Percentiles rank a stretch among this genome's conserved stretches.
Conservation (phyloP, 2,797 vertebrate genomes). For the Mus minutoides region DNA sequence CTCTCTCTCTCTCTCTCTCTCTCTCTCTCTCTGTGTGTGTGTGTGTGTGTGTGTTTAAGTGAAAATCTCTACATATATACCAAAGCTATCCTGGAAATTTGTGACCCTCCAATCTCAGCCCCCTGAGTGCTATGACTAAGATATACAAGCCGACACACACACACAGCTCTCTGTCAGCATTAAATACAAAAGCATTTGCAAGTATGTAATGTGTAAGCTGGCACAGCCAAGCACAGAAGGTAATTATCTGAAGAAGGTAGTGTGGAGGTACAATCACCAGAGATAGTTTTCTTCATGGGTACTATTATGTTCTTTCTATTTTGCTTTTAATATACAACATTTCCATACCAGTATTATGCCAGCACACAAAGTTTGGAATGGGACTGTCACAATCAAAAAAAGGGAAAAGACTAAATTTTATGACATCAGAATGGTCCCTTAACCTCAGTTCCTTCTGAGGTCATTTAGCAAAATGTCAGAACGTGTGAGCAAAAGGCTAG, state of each 20-base stretch:
- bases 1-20: too few species aligned
- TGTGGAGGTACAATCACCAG: not conserved
- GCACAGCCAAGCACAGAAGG: constrained; percentile 60
- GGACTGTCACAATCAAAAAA: constrained; percentile 39
- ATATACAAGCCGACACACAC: not conserved
- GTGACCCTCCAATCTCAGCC: not conserved
- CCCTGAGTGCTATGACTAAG: not conserved
- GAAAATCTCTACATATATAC: not conserved
- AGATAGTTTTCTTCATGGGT: not conserved
- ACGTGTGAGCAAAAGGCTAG: constrained; percentile 14
- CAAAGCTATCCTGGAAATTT: not conserved
- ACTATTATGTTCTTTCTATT: constrained; percentile 55
- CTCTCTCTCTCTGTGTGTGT: too few species aligned
- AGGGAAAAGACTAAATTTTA: not conserved
- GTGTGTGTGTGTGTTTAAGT: not conserved
- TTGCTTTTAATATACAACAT: constrained; percentile 14
- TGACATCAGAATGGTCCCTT: not conserved
- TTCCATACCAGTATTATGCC: constrained; percentile 42
- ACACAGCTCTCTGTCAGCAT: constrained; percentile 16
- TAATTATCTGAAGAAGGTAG: constrained; percentile 47
- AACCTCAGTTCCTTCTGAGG: not conserved
- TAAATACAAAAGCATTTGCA: constrained; percentile 63
- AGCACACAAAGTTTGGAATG: not conserved
- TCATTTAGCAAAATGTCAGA: not conserved
- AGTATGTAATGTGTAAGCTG: constrained; percentile 56